These are phyloP conservation scores for Notarius lentiginosus DNA, from an alignment of 2,113 vertebrate genomes.

Conservation along the genomic window DNA sequence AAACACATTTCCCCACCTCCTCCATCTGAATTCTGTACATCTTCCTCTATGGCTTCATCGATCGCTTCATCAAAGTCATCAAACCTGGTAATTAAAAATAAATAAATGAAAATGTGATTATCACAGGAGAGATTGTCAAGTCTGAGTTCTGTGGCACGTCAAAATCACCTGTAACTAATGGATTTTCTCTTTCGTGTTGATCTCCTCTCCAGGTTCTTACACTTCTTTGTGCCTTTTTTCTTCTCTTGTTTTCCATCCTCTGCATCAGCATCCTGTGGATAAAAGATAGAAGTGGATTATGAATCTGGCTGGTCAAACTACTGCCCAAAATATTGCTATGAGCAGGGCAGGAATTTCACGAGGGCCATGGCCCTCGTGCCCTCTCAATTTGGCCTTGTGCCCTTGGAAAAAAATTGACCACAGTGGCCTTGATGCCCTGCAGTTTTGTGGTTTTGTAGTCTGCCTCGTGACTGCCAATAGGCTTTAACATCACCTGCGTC, in stretches of 20 bases:
- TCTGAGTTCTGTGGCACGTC: neutral
- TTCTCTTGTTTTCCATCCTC: slow-evolving; percentile 80
- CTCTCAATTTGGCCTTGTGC: too few relatives aligned
- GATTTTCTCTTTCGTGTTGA: slow-evolving; percentile 91
- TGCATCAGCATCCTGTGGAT: slow-evolving; percentile 70
- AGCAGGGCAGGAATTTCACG: too few relatives aligned
- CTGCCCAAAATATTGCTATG: neutral
- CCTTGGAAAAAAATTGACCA: too few relatives aligned
- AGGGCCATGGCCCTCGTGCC: too few relatives aligned
- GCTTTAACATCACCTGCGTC: too few relatives aligned
- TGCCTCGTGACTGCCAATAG: too few relatives aligned
- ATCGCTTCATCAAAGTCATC: slow-evolving; percentile 99
- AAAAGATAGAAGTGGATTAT: neutral
- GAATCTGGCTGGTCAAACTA: neutral
- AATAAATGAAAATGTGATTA: neutral
- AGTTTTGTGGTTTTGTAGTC: too few relatives aligned
- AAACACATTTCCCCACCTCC: slow-evolving; percentile 72
- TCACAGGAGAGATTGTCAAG: neutral
- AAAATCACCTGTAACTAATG: slow-evolving; percentile 92
- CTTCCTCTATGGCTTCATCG: slow-evolving; percentile 97
- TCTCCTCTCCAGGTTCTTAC: slow-evolving; percentile 86
- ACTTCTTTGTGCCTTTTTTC: slow-evolving; percentile 90
- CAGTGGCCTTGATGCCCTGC: too few relatives aligned
- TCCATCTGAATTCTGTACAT: slow-evolving; percentile 84
- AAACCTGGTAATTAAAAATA: slow-evolving; percentile 71